Evolutionary conservation across 2,888 invertebrate genomes (phyloP), one percentile per base, ranked within the genome.

Genomic region (Phyllotreta cruciferae): DNA sequence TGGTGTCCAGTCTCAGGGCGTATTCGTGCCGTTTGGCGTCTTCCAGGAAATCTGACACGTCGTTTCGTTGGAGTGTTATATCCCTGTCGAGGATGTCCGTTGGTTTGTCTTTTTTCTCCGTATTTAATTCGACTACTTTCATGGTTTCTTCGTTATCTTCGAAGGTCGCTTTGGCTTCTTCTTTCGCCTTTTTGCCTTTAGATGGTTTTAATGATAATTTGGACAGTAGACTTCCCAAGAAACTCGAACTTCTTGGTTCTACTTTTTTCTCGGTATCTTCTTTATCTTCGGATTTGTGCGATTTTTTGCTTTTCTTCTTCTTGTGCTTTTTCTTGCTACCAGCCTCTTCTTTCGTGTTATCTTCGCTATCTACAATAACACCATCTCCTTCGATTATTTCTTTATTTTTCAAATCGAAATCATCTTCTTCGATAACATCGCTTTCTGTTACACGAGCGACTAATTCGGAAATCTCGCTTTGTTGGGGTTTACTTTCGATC

Each of bases 221-320:
- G 10, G 70, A 65, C 42, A 70, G 62, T n/a, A 71, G 37, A 45
- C 49, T 63, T 8, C 68, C 61, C 6, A 68, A 55, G 52, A 70
- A 66, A 64, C 68, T 50, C 60, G 56, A 41, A 54, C 44, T 45
- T 66, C 69, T 67, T 13, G 54, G 60, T 42, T 62, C 66, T 45
- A 41, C 5, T 39, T 60, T 37, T 45, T 13, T 34, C 7, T 49
- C 45, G 39, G 35, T 13, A n/a, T 44, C 7, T 39, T 11, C 41
- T 60, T 42, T 44, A 38, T 37, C 11, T 13, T 54, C 39, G 6
- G 13, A 3, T 14, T 53, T 24, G 11, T n/a, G n/a, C 5, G 4
- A 4, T 14, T 54, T 54, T 13, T 39, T 14, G 24, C 11, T 39
- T 54, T 41, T 41, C 55, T 55, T 55, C 37, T 55, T 39, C 7